Conservation (phyloP, 2,797 vertebrate genomes). For the Rhadinocentrus ornatus region DNA sequence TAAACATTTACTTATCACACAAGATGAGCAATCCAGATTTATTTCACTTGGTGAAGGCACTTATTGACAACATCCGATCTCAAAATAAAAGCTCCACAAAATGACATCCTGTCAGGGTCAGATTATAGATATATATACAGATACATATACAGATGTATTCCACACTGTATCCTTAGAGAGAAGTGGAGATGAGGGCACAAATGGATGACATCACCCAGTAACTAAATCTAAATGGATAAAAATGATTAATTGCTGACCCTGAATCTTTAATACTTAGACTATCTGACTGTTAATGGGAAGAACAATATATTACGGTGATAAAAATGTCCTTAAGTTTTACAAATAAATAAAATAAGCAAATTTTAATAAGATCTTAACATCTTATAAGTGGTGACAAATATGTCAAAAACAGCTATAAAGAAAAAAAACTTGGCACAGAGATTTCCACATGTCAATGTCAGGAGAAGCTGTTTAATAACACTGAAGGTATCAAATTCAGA, state of each 20-base stretch:
- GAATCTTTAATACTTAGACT: neutral
- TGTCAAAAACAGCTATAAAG: neutral
- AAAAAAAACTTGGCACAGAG: neutral
- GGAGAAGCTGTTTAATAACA: neutral
- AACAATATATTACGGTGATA: neutral
- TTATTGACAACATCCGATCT: slow-evolving; percentile 23
- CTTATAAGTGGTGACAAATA: neutral
- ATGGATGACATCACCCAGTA: slow-evolving; percentile 60
- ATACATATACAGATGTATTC: too few relatives aligned
- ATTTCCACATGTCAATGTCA: neutral
- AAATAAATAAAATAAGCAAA: neutral
- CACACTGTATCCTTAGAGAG: slow-evolving; percentile 39
- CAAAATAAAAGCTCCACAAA: slow-evolving; percentile 46
- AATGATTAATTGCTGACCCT: slow-evolving; percentile 28
- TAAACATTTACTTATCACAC: slow-evolving; percentile 14
- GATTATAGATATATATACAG: too few relatives aligned
- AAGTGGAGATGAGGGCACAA: slow-evolving; percentile 25
- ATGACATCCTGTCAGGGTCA: slow-evolving; percentile 55
- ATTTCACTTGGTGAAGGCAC: neutral
- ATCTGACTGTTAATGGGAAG: slow-evolving; percentile 1
- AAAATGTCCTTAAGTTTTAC: neutral
- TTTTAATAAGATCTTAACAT: neutral
- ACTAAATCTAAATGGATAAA: slow-evolving; percentile 54
- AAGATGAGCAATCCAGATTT: neutral
- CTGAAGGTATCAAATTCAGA: neutral